phyloP scores from a whole-genome alignment of 2,113 vertebrate species.

The Murina feae region DNA sequence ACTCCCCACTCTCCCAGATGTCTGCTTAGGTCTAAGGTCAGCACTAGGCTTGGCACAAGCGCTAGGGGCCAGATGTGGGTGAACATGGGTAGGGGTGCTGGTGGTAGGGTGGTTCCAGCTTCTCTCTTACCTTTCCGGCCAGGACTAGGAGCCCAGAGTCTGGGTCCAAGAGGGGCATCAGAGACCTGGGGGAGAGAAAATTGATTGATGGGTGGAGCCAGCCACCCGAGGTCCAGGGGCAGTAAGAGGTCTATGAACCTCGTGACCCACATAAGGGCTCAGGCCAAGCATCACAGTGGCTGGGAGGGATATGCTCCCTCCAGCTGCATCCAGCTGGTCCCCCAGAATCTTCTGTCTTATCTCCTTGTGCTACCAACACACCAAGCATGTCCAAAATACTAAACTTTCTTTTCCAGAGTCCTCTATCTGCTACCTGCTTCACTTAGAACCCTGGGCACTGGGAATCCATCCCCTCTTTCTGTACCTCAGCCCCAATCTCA shows the following conservation, averaged over 20 bases:
- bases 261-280: not conserved
- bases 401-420: not conserved
- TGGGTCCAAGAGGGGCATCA: constrained; percentile 89
- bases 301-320: not conserved
- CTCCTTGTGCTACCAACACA: not conserved
- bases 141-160: constrained; percentile 91
- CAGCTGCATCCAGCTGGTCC: not conserved
- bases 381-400: not conserved
- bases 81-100: not conserved
- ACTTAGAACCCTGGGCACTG: not conserved
- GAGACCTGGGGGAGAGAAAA: constrained; percentile 75
- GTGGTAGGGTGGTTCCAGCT: not conserved
- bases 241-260: not conserved
- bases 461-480: not conserved
- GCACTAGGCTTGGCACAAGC: not conserved
- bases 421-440: not conserved
- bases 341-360: not conserved
- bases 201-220: not conserved
- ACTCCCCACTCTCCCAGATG: not conserved
- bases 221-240: not conserved
- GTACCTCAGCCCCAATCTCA: not conserved
- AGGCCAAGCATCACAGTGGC: not conserved
- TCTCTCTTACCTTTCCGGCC: constrained; percentile 86
- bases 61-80: not conserved
- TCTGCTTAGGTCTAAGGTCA: not conserved